A percentile compares a stretch with the other conserved stretches of the same genome.
Conservation (phyloP, 2,888 invertebrate species). For the Uloborus plumipes region DNA sequence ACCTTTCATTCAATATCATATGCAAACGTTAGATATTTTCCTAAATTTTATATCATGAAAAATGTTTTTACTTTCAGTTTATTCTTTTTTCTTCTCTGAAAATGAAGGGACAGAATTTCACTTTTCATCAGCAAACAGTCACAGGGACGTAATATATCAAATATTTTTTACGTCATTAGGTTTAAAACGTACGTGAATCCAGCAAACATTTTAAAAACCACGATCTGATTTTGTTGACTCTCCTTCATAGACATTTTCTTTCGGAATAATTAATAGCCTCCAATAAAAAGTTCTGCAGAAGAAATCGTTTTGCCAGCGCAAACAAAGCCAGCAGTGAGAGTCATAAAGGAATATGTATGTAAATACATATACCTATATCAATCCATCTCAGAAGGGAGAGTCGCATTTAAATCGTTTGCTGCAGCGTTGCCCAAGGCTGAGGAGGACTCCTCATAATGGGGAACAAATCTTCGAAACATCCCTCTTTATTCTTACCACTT, state of each 20-base stretch:
- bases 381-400: background rate
- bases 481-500: constrained; percentile 34
- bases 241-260: constrained; percentile 29
- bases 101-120: too few species aligned
- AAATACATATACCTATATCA: background rate
- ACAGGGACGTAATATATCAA: too few species aligned
- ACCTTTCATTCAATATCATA: too few species aligned
- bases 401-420: constrained; percentile 61
- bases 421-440: constrained; percentile 46
- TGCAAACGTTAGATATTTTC: too few species aligned
- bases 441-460: constrained; percentile 52
- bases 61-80: too few species aligned
- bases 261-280: constrained; percentile 59
- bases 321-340: constrained; percentile 35
- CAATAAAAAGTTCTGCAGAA: constrained; percentile 39
- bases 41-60: too few species aligned
- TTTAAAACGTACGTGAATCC: constrained; percentile 42
- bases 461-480: constrained; percentile 60
- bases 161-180: constrained; percentile 55
- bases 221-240: constrained; percentile 52
- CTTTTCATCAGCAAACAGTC: too few species aligned
- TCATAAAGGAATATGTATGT: constrained; percentile 44
- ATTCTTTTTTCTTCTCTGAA: too few species aligned
- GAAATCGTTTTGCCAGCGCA: constrained; percentile 55
- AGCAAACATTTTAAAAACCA: constrained; percentile 62